A percentile compares a stretch with the other conserved stretches of the same genome.
These are phyloP conservation scores for Zonitis immaculata DNA, from an alignment of 2,888 invertebrate genomes.

Conservation along the genomic window DNA sequence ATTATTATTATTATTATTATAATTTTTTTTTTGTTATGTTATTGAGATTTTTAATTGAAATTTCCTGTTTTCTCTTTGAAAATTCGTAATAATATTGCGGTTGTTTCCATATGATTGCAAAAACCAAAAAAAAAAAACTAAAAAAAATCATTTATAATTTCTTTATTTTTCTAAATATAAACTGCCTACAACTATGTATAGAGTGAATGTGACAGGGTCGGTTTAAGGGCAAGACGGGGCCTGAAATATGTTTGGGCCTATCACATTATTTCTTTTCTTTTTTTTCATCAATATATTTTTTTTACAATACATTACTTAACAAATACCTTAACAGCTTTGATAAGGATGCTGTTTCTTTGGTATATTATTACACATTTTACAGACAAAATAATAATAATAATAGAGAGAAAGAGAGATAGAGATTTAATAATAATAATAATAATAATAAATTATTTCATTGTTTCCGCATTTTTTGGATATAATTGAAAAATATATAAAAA, in stretches of 20 bases:
- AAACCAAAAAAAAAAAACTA: background rate
- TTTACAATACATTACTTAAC: slow-evolving; percentile 49
- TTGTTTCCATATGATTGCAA: no score
- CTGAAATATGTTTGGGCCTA: slow-evolving; percentile 48
- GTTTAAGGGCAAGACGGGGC: slow-evolving; percentile 47
- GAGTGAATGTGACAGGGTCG: slow-evolving; percentile 51
- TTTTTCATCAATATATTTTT: no score
- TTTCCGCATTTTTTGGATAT: slow-evolving; percentile 13
- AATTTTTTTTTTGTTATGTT: background rate
- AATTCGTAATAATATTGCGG: background rate
- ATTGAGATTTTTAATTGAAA: slow-evolving; percentile 2
- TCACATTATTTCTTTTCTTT: slow-evolving; percentile 43
- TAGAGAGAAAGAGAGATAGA: background rate
- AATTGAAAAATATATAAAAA: slow-evolving; percentile 20
- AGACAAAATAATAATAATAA: slow-evolving; percentile 8
- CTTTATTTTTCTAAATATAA: slow-evolving; percentile 51
- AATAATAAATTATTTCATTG: slow-evolving; percentile 36
- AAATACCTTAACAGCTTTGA: slow-evolving; percentile 43
- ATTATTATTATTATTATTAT: slow-evolving; percentile 12
- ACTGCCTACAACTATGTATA: slow-evolving; percentile 50
- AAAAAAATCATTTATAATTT: slow-evolving; percentile 16
- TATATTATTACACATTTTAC: slow-evolving; percentile 51
- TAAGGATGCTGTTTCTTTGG: slow-evolving; percentile 49
- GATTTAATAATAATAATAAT: slow-evolving; percentile 36
- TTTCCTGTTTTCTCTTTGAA: background rate